Base-by-base conservation (phyloP, 2,888 invertebrate species). In the Hanleya hanleyi region DNA sequence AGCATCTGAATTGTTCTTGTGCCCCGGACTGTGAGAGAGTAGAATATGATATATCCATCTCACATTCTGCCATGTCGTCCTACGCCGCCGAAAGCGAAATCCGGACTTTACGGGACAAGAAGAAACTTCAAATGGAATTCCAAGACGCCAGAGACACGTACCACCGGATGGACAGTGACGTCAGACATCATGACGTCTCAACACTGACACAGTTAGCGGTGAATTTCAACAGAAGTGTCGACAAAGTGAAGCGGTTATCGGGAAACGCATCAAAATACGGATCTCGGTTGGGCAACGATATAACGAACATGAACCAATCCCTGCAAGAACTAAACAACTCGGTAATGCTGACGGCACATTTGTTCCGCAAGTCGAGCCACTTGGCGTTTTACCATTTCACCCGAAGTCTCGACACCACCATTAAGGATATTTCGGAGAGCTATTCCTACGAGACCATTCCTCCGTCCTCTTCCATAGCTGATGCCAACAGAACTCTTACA, bases 91-190 rank as follows among this genome's bases (percentile, higher is more conserved):
- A 64, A n/a, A 35, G 35, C 29, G 38, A 35, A 37, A 37, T 64
- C 37, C 35, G 64, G n/a, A 35, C 37, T 15, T 7, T 64, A 37
- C 35, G 26, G n/a, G 64, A 64, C 64, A 64, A 37, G 38, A 15
- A n/a, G 18, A 37, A 37, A 7, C 38, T 64, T 35, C 37, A 64
- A 37, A 1, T 18, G 5, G 38, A 35, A 5, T 37, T 64, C 35
- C 64, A 64, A 35, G 36, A 64, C 35, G 64, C 64, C 37, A 35
- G 64, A 22, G 64, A 64, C 35, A 64, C 64, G 3, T 64, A 64
- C 26, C 64, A 64, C 38, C 35, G 64, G 2, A 37, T 64, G 64
- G 64, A 64, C 35, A 37, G 26, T 3, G 64, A 35, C 37, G 38
- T 64, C 33, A 37, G 18, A 3, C 35, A 35, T 22, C 38, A 64